phyloP scores from a whole-genome alignment of 2,113 vertebrate species.

The Sturnira hondurensis region DNA sequence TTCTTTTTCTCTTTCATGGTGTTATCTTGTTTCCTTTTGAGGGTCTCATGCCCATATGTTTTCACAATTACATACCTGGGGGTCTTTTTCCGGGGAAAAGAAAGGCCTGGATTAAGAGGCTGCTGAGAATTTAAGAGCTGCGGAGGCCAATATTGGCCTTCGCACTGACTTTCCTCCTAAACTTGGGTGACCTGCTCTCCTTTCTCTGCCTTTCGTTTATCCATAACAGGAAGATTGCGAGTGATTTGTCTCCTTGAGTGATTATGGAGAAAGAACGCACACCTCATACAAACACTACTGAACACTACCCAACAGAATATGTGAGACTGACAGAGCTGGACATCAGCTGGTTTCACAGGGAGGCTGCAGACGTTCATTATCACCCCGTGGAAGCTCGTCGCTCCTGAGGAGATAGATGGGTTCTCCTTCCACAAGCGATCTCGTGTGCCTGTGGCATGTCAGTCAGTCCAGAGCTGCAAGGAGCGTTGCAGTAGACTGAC shows the following conservation, averaged over 20 bases:
- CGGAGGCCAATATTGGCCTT: neutral
- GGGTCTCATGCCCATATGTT: neutral
- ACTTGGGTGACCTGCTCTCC: neutral
- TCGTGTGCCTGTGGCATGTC: neutral
- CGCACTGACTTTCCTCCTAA: neutral
- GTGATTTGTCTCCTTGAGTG: neutral
- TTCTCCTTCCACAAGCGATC: neutral
- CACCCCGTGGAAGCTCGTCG: neutral
- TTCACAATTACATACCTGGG: neutral
- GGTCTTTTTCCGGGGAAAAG: neutral
- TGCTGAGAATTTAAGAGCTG: neutral
- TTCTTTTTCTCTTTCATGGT: neutral
- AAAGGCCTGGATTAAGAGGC: neutral
- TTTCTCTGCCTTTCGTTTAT: constrained; percentile 28
- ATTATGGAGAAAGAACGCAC: neutral
- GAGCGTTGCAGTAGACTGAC: neutral
- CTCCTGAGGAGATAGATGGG: neutral
- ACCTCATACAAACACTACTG: neutral
- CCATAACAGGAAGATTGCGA: neutral
- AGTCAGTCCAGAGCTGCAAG: neutral
- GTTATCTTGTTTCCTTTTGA: neutral
- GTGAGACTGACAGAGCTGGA: neutral
- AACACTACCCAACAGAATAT: neutral
- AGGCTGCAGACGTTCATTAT: neutral
- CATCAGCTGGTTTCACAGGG: neutral